Percentiles rank a stretch among this genome's conserved stretches.
Evolutionary conservation across 2,888 invertebrate genomes (phyloP).

Genomic region (Balanococcus diminutus): DNA sequence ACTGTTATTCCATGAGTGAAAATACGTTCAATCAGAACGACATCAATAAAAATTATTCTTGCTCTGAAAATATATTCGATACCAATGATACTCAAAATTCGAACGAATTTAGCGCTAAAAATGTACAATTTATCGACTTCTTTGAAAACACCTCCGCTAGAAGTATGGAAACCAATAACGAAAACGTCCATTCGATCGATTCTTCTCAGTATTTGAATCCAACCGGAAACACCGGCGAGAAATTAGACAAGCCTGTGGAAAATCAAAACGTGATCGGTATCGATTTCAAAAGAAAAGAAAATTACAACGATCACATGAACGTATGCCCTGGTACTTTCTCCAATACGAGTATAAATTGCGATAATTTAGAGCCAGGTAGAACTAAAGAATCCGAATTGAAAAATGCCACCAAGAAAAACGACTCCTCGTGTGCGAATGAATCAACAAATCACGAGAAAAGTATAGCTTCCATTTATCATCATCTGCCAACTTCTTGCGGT

Average conservation of each 20-base stretch:
- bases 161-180: not conserved
- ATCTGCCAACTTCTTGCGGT: not conserved
- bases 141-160: slow-evolving; percentile 40
- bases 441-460: not conserved
- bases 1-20: slow-evolving; percentile 14
- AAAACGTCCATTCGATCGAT: not conserved
- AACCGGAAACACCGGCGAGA: not conserved
- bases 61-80: slow-evolving; percentile 35
- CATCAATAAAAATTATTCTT: slow-evolving; percentile 10
- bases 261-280: not conserved
- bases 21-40: slow-evolving; percentile 17
- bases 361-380: not conserved
- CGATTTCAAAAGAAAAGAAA: not conserved
- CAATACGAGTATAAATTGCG: not conserved
- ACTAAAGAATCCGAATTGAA: not conserved
- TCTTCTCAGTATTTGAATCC: slow-evolving; percentile 13
- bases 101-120: not conserved
- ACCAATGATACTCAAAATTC: slow-evolving; percentile 2
- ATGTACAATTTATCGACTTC: slow-evolving; percentile 45
- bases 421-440: not conserved
- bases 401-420: not conserved
- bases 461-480: not conserved
- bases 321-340: not conserved
- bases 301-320: not conserved
- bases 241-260: not conserved